Percentiles rank a stretch among this genome's conserved stretches.
phyloP scores from a whole-genome alignment of 2,113 vertebrate genomes.

The Nansenia antarctica region DNA sequence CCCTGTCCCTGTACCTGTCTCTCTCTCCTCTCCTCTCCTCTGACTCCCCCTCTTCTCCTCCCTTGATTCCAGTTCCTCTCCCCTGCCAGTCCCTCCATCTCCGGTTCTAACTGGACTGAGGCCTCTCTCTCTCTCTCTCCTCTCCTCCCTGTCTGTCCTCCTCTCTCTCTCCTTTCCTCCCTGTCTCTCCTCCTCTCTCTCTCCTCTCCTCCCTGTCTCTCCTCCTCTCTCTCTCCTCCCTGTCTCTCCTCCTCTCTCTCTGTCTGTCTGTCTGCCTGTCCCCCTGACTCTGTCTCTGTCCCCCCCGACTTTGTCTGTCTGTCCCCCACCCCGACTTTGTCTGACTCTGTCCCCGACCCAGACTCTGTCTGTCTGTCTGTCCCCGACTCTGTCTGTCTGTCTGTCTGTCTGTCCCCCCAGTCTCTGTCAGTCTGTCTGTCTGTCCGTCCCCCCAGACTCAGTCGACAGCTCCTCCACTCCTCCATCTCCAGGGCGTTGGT shows the following conservation, averaged over 20 bases:
- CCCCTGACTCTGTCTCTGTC: neutral
- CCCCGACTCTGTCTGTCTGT: slow-evolving; percentile 35
- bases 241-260: neutral
- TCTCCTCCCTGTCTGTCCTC: neutral
- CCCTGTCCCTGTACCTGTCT: slow-evolving; percentile 41
- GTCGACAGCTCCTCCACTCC: slow-evolving; percentile 68
- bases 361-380: neutral
- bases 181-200: neutral
- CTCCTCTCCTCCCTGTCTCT: neutral
- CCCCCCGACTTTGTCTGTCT: neutral
- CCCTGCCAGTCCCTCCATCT: neutral
- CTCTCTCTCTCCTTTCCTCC: neutral
- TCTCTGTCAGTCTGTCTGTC: neutral
- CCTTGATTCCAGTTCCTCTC: neutral
- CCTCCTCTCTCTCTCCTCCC: neutral
- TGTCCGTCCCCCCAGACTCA: slow-evolving; percentile 24
- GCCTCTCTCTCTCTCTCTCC: neutral
- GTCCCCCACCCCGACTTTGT: neutral
- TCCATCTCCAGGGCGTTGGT: slow-evolving; percentile 48
- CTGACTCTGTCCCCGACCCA: neutral
- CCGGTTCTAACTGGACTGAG: too few relatives aligned
- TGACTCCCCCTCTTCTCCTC: slow-evolving; percentile 2
- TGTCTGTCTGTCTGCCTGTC: neutral
- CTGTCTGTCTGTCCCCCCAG: neutral
- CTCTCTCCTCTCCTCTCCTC: neutral